phyloP scores from a whole-genome alignment of 2,888 invertebrate genomes.

The Hypolimnas misippus region DNA sequence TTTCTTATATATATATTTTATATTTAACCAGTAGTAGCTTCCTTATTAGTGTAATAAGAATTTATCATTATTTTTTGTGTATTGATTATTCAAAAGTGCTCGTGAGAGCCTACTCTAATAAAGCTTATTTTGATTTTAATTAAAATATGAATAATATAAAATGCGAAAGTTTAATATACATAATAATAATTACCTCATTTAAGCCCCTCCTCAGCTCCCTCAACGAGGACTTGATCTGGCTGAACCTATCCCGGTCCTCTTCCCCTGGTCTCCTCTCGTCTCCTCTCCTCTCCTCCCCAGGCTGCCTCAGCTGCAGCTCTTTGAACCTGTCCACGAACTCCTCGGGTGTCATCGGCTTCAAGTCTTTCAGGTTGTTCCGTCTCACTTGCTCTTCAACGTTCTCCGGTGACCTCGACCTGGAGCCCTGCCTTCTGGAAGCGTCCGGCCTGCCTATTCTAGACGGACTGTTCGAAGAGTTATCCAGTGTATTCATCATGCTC shows the following conservation, averaged over 20 bases:
- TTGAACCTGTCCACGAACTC: conserved; percentile 67
- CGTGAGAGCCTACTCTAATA: too few relatives aligned
- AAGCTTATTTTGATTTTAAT: too few relatives aligned
- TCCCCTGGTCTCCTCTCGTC: neutral
- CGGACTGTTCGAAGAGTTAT: conserved; percentile 15
- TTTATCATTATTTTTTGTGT: too few relatives aligned
- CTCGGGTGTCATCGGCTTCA: conserved; percentile 68
- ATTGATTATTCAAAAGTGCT: too few relatives aligned
- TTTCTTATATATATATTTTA: too few relatives aligned
- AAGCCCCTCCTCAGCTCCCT: conserved; percentile 67
- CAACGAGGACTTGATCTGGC: conserved; percentile 72
- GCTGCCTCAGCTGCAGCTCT: conserved; percentile 53
- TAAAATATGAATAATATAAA: too few relatives aligned
- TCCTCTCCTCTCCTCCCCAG: conserved; percentile 27
- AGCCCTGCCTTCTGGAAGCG: conserved; percentile 17
- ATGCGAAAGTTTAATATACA: too few relatives aligned
- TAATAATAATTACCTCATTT: conserved; percentile 59
- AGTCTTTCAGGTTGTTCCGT: conserved; percentile 46
- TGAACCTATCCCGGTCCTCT: conserved; percentile 55
- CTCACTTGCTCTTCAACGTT: conserved; percentile 42
- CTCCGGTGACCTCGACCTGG: conserved; percentile 19
- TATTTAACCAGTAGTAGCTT: too few relatives aligned
- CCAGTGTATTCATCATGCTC: conserved; percentile 33
- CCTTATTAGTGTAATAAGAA: too few relatives aligned
- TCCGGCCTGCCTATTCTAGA: neutral